These are phyloP conservation scores for Pterocles orientalis DNA, from an alignment of 2,113 vertebrate species.

Conservation along the genomic window DNA sequence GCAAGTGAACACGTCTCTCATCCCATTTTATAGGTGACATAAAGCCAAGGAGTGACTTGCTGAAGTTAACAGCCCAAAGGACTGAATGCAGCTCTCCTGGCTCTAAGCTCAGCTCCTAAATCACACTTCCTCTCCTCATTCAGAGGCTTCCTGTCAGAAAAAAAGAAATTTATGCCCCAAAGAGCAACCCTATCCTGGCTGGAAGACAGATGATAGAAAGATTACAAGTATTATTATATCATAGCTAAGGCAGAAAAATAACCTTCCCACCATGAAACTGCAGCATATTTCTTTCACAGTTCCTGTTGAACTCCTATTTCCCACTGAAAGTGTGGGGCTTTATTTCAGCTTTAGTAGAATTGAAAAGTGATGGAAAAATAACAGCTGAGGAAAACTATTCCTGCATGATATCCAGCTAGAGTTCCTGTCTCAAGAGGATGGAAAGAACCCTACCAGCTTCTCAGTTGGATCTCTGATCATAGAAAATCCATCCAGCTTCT, in stretches of 20 bases:
- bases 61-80: background rate
- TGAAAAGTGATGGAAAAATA: background rate
- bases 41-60: slow-evolving; percentile 2
- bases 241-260: background rate
- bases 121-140: background rate
- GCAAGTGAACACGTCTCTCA: background rate
- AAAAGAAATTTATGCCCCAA: slow-evolving; percentile 1
- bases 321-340: background rate
- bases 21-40: background rate
- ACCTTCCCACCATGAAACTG: background rate
- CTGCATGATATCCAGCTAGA: background rate
- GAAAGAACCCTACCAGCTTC: background rate
- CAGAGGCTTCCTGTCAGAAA: background rate
- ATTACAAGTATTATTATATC: background rate
- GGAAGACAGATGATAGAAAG: background rate
- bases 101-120: background rate
- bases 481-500: background rate
- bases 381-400: background rate
- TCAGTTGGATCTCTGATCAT: background rate
- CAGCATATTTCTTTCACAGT: background rate
- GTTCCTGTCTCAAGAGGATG: background rate
- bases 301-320: background rate
- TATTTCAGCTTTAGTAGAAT: background rate
- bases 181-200: background rate
- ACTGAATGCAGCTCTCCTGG: background rate